Percentiles rank a stretch among this genome's conserved stretches.
These are phyloP conservation scores for Drosophila malerkotliana DNA, from an alignment of 1,140 invertebrate species.

Conservation along the genomic window DNA sequence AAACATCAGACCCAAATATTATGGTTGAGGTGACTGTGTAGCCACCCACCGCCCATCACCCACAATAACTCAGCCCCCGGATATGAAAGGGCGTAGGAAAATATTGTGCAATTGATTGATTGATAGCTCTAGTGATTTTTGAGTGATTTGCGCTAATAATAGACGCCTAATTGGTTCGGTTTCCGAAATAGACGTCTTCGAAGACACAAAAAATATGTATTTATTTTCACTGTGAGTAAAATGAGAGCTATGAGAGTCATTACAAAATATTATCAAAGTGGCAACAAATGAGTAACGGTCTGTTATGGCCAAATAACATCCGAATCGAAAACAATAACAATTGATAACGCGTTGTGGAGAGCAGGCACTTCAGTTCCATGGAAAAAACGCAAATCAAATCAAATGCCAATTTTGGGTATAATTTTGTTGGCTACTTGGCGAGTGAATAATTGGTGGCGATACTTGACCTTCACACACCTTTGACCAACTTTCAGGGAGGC, in stretches of 20 bases:
- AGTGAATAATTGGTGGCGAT: conserved; percentile 7
- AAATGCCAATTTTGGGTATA: conserved; percentile 26
- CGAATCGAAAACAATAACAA: conserved; percentile 9
- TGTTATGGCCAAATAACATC: not conserved
- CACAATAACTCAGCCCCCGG: not conserved
- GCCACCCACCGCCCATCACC: too few species aligned
- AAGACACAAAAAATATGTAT: conserved; percentile 7
- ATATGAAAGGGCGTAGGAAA: conserved; percentile 34
- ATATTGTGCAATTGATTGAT: conserved; percentile 42
- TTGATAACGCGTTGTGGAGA: conserved; percentile 26
- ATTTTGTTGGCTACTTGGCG: conserved; percentile 13
- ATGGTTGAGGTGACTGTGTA: conserved; percentile 11
- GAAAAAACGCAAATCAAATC: not conserved
- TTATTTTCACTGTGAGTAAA: not conserved
- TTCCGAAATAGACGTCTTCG: not conserved
- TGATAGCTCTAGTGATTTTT: conserved; percentile 21
- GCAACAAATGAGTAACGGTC: conserved; percentile 5
- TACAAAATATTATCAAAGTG: conserved; percentile 27
- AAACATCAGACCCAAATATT: conserved; percentile 42
- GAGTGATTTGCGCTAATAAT: conserved; percentile 34
- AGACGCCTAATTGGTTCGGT: conserved; percentile 18
- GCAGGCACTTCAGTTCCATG: conserved; percentile 25
- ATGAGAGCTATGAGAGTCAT: conserved; percentile 1
- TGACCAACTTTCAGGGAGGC: conserved; percentile 40
- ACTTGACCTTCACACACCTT: conserved; percentile 32